Base-by-base conservation (phyloP, 2,888 invertebrate genomes). In the Nipponacmea schrenckii region DNA sequence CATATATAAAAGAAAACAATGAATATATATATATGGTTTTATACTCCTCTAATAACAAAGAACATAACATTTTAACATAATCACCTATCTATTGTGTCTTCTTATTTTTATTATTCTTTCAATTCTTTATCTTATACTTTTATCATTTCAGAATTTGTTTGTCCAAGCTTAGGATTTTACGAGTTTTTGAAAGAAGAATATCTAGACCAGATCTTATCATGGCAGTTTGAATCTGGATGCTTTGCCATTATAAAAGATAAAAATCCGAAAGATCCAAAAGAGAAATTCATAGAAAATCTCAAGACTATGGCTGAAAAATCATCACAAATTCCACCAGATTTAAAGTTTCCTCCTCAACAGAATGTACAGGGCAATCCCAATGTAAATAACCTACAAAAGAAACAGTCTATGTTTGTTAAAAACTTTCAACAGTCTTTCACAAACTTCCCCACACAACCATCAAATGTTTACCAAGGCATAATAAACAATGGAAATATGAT, bases 141-240 rank as follows among this genome's bases (percentile, higher is more conserved):
- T 68, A 70, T 48, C 64, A 71, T 81, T 83, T 71, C 84, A 88
- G 88, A 85, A 70, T 86, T 87, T 79, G 81, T 88, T 0, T 88
- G 88, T 75, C 84, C 87, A 65, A 83, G 79, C 70, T 71, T 86
- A 10, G 88, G 88, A 17, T 88, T 82, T 74, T 82, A 81, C 64
- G 83, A 88, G 77, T 87, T 88, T 69, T 75, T 88, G 31, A 82
- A 85, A 67, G 75, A 78, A 15, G 81, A 84, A n/a, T 86, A 84
- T 74, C 77, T 88, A 46, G 68, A 77, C 44, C 83, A 86, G 75
- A 84, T 88, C 5, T 69, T 86, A 7, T 74, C 80, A 7, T 87
- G 87, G 86, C 88, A 88, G 77, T 79, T 79, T 27, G 69, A 79
- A 12, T 75, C 63, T 64, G 88, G 88, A 44, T 88, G 88, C 73